Base-by-base conservation (phyloP, 2,888 invertebrate genomes). In the Torymus tubicola region DNA sequence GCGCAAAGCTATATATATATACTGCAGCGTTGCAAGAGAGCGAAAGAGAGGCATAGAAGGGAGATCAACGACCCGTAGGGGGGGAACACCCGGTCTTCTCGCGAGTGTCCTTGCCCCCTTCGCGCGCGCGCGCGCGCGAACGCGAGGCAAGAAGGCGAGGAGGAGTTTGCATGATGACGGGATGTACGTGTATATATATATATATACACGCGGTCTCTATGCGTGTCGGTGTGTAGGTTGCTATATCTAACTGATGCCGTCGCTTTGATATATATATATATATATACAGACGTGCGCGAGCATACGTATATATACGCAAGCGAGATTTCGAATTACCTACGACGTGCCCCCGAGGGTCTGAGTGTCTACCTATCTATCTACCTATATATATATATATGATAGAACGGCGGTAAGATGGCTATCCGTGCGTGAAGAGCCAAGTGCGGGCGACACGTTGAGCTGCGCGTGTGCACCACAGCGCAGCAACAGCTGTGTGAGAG, bases 81-180 rank as follows among this genome's bases (percentile, higher is more conserved):
- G 52, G 69, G 61, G 42, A 50, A 64, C 77, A 70, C 57, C 77
- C 77, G 70, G 77, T 70, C 70, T 70, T 65, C 57, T 24, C 63
- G 31, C 64, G 70, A 61, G 64, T 77, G 77, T 77, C 77, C 77
- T 77, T 77, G 77, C 77, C 77, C 77, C 63, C 31, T 31, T 12
- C 21, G 16, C 60, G 42, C 61, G n/a, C 68, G 24, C 53, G 2
- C 0, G 24, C 14, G 24, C 2, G n/a, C 11, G n/a, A 12, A 16
- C 2, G 13, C n/a, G 57, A 2, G 12, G 12, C 8, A 24, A 18
- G 18, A 21, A 11, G 13, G 61, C 21, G 61, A 31, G 24, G 21
- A 18, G 3, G 14, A n/a, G 10, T 31, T 31, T 16, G 52, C 13
- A 18, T 18, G 52, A 18, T 12, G 18, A 53, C 16, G 18, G 52